A percentile compares a stretch with the other conserved stretches of the same genome.
Conservation (phyloP, 2,113 vertebrate species). For the Trematomus loennbergii region DNA sequence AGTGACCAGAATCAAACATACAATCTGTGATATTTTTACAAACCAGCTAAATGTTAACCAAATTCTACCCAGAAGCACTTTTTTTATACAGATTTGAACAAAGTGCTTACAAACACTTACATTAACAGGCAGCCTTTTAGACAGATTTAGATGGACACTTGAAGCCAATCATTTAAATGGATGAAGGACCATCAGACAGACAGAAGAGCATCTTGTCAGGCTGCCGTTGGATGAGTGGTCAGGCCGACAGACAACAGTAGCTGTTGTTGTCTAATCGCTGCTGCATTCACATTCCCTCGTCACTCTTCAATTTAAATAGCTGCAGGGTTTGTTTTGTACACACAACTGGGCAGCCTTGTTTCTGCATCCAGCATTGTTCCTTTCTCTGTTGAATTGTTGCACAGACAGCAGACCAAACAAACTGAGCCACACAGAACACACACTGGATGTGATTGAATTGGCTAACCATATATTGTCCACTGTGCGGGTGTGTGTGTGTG, state of each 20-base stretch:
- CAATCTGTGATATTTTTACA: background rate
- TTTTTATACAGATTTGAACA: conserved; percentile 5
- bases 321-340: conserved; percentile 81
- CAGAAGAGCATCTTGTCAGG: conserved; percentile 54
- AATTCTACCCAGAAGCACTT: background rate
- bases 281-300: conserved; percentile 67
- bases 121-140: conserved; percentile 6
- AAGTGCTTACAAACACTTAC: background rate
- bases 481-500: conserved; percentile 21
- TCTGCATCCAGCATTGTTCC: conserved; percentile 68
- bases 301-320: conserved; percentile 72
- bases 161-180: conserved; percentile 52
- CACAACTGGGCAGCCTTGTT: conserved; percentile 66
- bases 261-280: conserved; percentile 66
- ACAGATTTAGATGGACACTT: conserved; percentile 28
- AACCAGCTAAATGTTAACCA: background rate
- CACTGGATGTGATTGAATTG: conserved; percentile 47
- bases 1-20: background rate
- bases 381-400: conserved; percentile 67
- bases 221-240: conserved; percentile 56
- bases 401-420: conserved; percentile 75
- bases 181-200: conserved; percentile 37
- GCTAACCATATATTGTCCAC: conserved; percentile 44
- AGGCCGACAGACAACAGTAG: conserved; percentile 64
- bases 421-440: conserved; percentile 59